Evolutionary conservation across 2,797 vertebrate genomes (phyloP).

Genomic region (Chloroceryle amazona): DNA sequence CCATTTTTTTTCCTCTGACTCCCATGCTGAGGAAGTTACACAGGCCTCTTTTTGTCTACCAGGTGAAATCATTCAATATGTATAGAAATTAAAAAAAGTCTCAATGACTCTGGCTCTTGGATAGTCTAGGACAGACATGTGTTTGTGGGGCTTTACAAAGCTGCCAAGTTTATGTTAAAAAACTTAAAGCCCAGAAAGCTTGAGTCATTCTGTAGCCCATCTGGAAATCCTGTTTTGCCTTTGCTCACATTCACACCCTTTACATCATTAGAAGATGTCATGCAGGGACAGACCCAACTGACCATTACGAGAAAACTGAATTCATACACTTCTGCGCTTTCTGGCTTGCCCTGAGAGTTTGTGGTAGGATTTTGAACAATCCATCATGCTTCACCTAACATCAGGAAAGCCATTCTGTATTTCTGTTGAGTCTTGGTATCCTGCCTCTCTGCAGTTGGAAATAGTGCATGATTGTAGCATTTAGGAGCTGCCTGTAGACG

Average conservation of each 20-base stretch:
- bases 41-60: neutral
- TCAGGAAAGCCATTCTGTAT: neutral
- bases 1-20: neutral
- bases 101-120: neutral
- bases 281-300: conserved; percentile 5
- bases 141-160: neutral
- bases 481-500: neutral
- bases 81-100: neutral
- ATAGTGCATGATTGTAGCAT: neutral
- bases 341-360: neutral
- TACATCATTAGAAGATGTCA: conserved; percentile 36
- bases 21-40: neutral
- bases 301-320: conserved; percentile 3
- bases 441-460: neutral
- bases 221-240: conserved; percentile 63
- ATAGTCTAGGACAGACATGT: neutral
- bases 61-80: neutral
- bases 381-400: neutral
- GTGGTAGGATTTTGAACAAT: neutral
- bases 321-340: conserved; percentile 11
- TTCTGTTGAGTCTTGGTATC: neutral
- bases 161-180: conserved; percentile 45
- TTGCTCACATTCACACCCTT: conserved; percentile 28
- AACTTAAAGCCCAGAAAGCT: conserved; percentile 20
- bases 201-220: conserved; percentile 54